phyloP scores from a whole-genome alignment of 2,888 invertebrate species.

The Agriopis aurantiaria region DNA sequence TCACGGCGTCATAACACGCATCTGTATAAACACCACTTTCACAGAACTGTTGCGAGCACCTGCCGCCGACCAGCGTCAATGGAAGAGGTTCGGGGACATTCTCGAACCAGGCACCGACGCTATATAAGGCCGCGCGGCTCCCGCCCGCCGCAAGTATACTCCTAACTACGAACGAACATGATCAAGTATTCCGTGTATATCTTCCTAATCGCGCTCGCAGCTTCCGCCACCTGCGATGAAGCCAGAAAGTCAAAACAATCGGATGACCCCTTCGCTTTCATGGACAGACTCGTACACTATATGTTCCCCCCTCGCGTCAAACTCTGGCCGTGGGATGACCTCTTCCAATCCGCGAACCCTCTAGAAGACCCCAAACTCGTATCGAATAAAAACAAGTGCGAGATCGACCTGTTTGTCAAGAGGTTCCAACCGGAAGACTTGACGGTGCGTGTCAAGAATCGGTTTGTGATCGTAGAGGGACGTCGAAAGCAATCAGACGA shows the following conservation, averaged over 20 bases:
- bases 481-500: constrained; percentile 66
- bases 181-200: constrained; percentile 61
- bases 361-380: constrained; percentile 74
- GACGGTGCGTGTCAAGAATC: constrained; percentile 76
- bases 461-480: constrained; percentile 75
- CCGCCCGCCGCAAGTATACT: constrained; percentile 60
- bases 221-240: constrained; percentile 57
- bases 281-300: constrained; percentile 73
- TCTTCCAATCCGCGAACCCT: constrained; percentile 70
- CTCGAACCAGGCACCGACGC: constrained; percentile 75
- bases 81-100: constrained; percentile 70
- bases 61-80: constrained; percentile 74
- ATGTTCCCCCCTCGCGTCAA: constrained; percentile 47
- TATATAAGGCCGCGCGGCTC: constrained; percentile 70
- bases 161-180: constrained; percentile 66
- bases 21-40: constrained; percentile 51
- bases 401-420: constrained; percentile 71
- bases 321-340: constrained; percentile 79
- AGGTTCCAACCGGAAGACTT: constrained; percentile 76
- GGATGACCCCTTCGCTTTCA: constrained; percentile 71
- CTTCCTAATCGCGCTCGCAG: constrained; percentile 61
- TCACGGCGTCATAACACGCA: constrained; percentile 37
- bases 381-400: constrained; percentile 69
- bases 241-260: constrained; percentile 37
- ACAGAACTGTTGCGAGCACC: constrained; percentile 70